Base-by-base conservation (phyloP, 2,113 vertebrate species). In the Chlamydotis undulata region DNA sequence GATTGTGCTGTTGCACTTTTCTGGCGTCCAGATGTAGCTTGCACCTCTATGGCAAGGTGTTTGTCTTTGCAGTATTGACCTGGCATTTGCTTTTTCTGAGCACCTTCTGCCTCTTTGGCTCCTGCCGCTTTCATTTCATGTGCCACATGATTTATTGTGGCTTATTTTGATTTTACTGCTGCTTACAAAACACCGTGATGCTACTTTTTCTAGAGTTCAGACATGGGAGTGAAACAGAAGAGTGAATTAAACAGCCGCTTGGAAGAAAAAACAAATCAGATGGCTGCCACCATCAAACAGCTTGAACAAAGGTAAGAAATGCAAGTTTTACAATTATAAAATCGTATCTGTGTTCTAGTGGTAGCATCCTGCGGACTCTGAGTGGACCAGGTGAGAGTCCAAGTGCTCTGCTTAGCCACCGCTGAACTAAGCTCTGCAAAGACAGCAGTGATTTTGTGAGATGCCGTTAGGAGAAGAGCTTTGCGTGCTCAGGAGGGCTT, bases 241-340 rank as follows among this genome's bases (percentile, higher is more conserved):
- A 98, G 96, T 75, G 99, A 99, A 82, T 93, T 98, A 86, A 99
- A 99, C 90, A 97, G 97, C 96, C 99, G 99, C 82, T 97, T 99
- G 97, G 99, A 99, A 97, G 99, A 99, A 81, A 99, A 99, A 89
- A 99, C 99, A 19, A 99, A 98, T 98, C 99, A 99, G 98, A 99
- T 99, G 99, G 98, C 98, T 37, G 98, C 98, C 86, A 99, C 99
- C 39, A 98, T 99, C 83, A 99, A 99, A 98, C 99, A 99, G 75
- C 98, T 99, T 94, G 99, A 99, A 97, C 98, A 97, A 97, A 99
- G 99, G 99, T 99, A 98, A 98, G 69, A 85, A 50, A 43, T n/a
- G 53, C 52, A 59, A 21, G 61, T 61, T 74, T 24, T 31, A 16
- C 37, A 29, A 3, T 43, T 45, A 9, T 22, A 41, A 50, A n/a